Evolutionary conservation across 2,113 vertebrate species (phyloP), one percentile per base, ranked within the genome.

Genomic region (Oryzias javanicus): DNA sequence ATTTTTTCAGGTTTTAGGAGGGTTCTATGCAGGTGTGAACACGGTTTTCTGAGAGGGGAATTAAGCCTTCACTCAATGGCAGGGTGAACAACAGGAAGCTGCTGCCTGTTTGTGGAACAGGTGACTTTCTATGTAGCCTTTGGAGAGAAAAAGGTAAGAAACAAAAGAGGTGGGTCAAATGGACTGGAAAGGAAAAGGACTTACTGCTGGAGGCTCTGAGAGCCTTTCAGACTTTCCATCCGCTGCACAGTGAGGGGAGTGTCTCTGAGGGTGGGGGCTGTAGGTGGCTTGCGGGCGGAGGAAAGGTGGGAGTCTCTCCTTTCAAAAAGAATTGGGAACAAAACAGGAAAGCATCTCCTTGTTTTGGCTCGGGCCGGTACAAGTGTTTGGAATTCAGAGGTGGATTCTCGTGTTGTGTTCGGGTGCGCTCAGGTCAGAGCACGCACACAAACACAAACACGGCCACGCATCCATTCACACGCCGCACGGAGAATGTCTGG

Each of bases 301-400:
- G 58, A 71, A 60, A 74, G 73, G 51, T 63, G 55, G 75, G 63
- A 63, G 78, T 79, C 66, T 86, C 75, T 46, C 19, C 64, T 83
- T 84, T 81, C 81, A 81, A 82, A 88, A 59, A 56, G 40, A 16
- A 13, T 74, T 3, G 63, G 78, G 82, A 83, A 84, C 76, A 88
- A 87, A 89, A 87, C 83, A 87, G 86, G 88, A 91, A 88, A 73
- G 59, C 67, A 56, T 82, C 79, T 60, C 74, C 57, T 80, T 86
- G 82, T 89, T 90, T 88, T 88, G 86, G 79, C 72, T 84, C 53
- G 45, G 71, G 70, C 65, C 70, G 40, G 65, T 75, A 86, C 83
- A 86, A 88, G 83, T 83, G 86, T 89, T 85, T 80, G 86, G 83
- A 86, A 84, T 88, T 78, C 80, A 25, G 58, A 70, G 72, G 60